A percentile compares a stretch with the other conserved stretches of the same genome.
Evolutionary conservation across 2,888 invertebrate species (phyloP).

Genomic region (Philonicus albiceps): DNA sequence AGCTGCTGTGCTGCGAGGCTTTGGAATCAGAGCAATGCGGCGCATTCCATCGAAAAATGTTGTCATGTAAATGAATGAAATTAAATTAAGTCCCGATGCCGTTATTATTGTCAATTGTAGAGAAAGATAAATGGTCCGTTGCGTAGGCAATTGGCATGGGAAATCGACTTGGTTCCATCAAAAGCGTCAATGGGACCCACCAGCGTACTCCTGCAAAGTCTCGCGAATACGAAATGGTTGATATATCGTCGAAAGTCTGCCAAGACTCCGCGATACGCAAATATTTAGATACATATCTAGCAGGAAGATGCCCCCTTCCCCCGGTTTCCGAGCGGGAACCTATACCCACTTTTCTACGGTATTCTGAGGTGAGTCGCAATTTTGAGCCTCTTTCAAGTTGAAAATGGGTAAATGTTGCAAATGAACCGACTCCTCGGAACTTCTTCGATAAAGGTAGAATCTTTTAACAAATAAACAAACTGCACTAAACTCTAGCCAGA

Average conservation of each 20-base stretch:
- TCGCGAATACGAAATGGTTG: background rate
- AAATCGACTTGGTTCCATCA: conserved; percentile 38
- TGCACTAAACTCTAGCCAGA: background rate
- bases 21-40: background rate
- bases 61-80: conserved; percentile 40
- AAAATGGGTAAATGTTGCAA: background rate
- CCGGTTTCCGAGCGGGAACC: background rate
- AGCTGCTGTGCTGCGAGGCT: background rate
- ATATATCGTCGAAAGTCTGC: conserved; percentile 20
- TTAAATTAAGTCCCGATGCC: conserved; percentile 37
- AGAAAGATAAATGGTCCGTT: conserved; percentile 44
- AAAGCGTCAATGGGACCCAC: conserved; percentile 25
- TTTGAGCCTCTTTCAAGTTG: background rate
- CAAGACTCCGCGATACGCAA: background rate
- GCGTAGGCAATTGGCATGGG: conserved; percentile 47
- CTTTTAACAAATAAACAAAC: background rate
- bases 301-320: background rate
- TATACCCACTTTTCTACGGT: background rate
- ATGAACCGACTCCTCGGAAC: background rate
- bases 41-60: conserved; percentile 35
- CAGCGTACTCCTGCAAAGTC: background rate
- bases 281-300: background rate
- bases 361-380: background rate
- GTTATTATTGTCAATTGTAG: conserved; percentile 48
- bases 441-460: background rate